Conservation (phyloP, 2,888 invertebrate species). For the Anthrax anthrax region DNA sequence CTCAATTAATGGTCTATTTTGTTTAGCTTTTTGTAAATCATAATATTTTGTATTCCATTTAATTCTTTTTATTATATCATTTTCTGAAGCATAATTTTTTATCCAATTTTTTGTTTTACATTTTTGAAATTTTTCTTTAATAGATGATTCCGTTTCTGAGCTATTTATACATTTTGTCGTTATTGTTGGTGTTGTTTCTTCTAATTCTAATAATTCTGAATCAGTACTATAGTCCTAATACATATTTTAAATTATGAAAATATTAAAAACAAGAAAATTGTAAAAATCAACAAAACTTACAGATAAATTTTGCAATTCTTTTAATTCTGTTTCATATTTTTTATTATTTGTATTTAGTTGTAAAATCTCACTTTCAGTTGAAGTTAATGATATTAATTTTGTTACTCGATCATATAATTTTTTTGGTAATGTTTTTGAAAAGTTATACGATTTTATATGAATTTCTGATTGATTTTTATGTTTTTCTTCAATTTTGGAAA, state of each 20-base stretch:
- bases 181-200: not conserved
- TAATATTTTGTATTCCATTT: slow-evolving; percentile 30
- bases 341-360: slow-evolving; percentile 17
- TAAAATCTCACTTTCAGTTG: slow-evolving; percentile 23
- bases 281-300: no score
- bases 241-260: no score
- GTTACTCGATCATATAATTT: slow-evolving; percentile 22
- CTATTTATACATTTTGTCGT: not conserved
- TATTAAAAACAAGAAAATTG: no score
- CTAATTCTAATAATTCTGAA: slow-evolving; percentile 11
- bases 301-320: no score
- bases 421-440: slow-evolving; percentile 24
- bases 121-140: not conserved
- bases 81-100: slow-evolving; percentile 20
- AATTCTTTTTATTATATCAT: slow-evolving; percentile 25
- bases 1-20: slow-evolving; percentile 26
- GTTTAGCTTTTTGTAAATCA: slow-evolving; percentile 18
- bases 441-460: slow-evolving; percentile 21
- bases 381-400: slow-evolving; percentile 24
- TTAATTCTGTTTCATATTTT: no score
- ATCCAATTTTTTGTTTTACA: slow-evolving; percentile 21
- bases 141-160: no score
- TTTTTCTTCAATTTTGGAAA: no score
- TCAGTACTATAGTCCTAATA: not conserved
- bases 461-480: no score